Evolutionary conservation across 1,140 invertebrate species (phyloP).

Genomic region (Magallana gigas): DNA sequence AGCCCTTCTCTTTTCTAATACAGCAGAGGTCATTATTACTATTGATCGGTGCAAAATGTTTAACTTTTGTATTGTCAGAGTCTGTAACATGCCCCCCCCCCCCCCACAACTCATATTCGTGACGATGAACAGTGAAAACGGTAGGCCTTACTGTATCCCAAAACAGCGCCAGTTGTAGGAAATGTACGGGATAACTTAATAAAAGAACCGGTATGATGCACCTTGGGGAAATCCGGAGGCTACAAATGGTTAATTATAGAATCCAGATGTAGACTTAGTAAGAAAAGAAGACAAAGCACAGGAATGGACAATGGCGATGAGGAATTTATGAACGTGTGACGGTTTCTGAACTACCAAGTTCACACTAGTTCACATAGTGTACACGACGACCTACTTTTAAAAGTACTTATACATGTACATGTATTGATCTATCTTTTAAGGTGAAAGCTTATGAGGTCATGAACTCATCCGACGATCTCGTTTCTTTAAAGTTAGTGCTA

Average conservation of each 20-base stretch:
- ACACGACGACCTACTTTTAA: too few relatives aligned
- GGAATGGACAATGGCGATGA: neutral
- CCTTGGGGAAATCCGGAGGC: constrained; percentile 16
- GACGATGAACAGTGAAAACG: neutral
- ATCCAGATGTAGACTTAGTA: constrained; percentile 33
- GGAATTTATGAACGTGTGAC: neutral
- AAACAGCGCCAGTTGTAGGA: constrained; percentile 23
- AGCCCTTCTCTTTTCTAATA: neutral
- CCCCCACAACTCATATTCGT: neutral
- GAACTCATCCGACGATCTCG: too few relatives aligned
- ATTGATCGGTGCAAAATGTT: neutral
- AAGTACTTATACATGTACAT: too few relatives aligned
- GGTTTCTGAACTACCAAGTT: neutral
- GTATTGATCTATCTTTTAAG: too few relatives aligned
- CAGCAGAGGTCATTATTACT: neutral
- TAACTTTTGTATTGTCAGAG: neutral
- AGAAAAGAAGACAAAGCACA: constrained; percentile 2
- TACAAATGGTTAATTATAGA: constrained; percentile 24
- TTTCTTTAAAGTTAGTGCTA: too few relatives aligned
- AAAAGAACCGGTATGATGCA: constrained; percentile 10
- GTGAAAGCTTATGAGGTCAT: too few relatives aligned
- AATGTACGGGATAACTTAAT: constrained; percentile 22
- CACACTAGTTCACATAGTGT: neutral
- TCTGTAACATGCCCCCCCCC: too few relatives aligned
- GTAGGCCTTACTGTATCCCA: constrained; percentile 7